These are phyloP conservation scores for Drosophila macrothrix DNA, from an alignment of 2,888 invertebrate genomes.

Conservation along the genomic window DNA sequence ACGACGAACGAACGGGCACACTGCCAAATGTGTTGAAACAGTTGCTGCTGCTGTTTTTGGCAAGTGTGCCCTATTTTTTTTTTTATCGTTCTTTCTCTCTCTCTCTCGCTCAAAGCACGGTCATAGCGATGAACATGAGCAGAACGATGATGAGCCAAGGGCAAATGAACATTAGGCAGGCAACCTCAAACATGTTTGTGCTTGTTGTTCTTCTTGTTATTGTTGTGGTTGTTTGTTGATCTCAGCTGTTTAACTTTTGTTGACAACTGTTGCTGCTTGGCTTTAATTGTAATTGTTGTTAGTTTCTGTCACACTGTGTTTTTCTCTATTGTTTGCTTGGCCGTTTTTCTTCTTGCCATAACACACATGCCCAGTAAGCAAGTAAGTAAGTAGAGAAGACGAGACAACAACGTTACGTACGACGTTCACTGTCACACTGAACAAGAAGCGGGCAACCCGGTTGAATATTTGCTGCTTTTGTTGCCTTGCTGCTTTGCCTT, in stretches of 20 bases:
- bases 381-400: slow-evolving; percentile 34
- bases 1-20: slow-evolving; percentile 67
- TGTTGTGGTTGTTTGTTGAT: slow-evolving; percentile 27
- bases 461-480: slow-evolving; percentile 40
- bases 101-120: slow-evolving; percentile 86
- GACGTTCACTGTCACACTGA: slow-evolving; percentile 81
- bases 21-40: slow-evolving; percentile 74
- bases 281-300: slow-evolving; percentile 12
- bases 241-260: slow-evolving; percentile 22
- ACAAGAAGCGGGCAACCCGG: slow-evolving; percentile 15
- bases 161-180: slow-evolving; percentile 89
- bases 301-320: slow-evolving; percentile 5
- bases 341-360: slow-evolving; percentile 1
- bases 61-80: slow-evolving; percentile 68
- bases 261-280: slow-evolving; percentile 66
- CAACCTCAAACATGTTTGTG: slow-evolving; percentile 83
- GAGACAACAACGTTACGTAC: slow-evolving; percentile 62
- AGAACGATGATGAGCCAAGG: slow-evolving; percentile 89
- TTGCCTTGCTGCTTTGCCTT: slow-evolving; percentile 30
- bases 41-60: slow-evolving; percentile 31
- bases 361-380: slow-evolving; percentile 7
- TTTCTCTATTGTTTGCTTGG: slow-evolving; percentile 7
- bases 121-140: slow-evolving; percentile 89
- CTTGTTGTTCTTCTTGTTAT: slow-evolving; percentile 8
- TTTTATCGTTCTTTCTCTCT: slow-evolving; percentile 7